phyloP scores from a whole-genome alignment of 2,797 vertebrate species.

The Nyctalus aviator region DNA sequence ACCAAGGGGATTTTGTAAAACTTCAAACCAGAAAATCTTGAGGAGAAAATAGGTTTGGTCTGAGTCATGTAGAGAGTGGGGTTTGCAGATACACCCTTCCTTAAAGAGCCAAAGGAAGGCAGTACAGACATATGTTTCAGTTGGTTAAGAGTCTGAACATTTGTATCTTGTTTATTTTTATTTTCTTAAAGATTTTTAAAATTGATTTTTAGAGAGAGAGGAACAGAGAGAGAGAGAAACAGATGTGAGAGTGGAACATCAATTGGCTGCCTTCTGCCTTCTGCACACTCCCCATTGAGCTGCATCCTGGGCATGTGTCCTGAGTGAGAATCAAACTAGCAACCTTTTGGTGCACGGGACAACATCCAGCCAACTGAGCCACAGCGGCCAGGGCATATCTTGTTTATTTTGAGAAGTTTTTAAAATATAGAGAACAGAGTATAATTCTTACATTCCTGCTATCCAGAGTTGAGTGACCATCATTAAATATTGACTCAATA shows the following conservation, averaged over 20 bases:
- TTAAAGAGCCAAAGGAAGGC: neutral
- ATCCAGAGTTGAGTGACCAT: neutral
- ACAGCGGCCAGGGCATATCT: too few species aligned
- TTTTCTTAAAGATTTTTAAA: too few species aligned
- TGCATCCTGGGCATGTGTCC: too few species aligned
- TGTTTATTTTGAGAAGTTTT: neutral
- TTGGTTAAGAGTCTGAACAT: neutral
- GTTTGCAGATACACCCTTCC: neutral
- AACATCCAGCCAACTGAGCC: too few species aligned
- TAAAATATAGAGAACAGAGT: neutral
- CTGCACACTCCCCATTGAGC: too few species aligned
- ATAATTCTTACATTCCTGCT: neutral
- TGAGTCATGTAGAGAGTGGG: neutral
- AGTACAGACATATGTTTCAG: neutral
- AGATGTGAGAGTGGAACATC: too few species aligned
- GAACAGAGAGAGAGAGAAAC: too few species aligned
- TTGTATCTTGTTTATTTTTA: neutral
- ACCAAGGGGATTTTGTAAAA: neutral
- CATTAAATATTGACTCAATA: neutral
- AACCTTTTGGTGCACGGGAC: too few species aligned
- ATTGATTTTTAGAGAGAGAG: too few species aligned
- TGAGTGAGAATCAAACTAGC: too few species aligned
- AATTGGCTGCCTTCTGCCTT: too few species aligned
- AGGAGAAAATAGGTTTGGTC: neutral
- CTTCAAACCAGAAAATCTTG: neutral